A percentile compares a stretch with the other conserved stretches of the same genome.
These are phyloP conservation scores for Margaritifera margaritifera DNA, from an alignment of 2,888 invertebrate species.

Conservation along the genomic window DNA sequence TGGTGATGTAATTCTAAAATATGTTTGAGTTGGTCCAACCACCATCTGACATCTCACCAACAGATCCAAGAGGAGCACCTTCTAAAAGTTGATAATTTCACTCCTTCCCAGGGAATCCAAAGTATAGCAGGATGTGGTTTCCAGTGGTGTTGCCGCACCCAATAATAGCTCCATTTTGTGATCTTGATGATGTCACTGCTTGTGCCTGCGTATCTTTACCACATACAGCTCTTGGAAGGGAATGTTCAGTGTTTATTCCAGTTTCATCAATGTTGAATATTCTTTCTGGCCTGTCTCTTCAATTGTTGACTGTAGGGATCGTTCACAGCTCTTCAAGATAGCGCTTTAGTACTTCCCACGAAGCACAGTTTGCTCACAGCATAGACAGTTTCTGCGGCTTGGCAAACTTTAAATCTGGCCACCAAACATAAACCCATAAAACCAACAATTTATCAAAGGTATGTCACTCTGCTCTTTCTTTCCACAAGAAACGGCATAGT, in stretches of 20 bases:
- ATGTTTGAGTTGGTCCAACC: slow-evolving; percentile 25
- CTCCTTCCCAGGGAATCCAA: slow-evolving; percentile 12
- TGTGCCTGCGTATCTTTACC: slow-evolving; percentile 16
- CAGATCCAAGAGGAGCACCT: slow-evolving; percentile 18
- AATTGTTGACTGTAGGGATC: slow-evolving; percentile 7
- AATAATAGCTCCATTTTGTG: slow-evolving; percentile 19
- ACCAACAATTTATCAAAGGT: slow-evolving; percentile 20
- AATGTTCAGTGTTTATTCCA: slow-evolving; percentile 23
- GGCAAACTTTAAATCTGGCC: slow-evolving; percentile 15
- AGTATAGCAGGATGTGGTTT: slow-evolving; percentile 8
- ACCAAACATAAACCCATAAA: slow-evolving; percentile 20
- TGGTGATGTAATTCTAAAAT: slow-evolving; percentile 16
- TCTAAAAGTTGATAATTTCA: slow-evolving; percentile 17
- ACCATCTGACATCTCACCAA: slow-evolving; percentile 19
- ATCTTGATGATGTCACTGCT: slow-evolving; percentile 14
- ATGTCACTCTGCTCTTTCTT: slow-evolving; percentile 10
- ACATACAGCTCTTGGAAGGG: slow-evolving; percentile 16
- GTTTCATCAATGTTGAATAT: slow-evolving; percentile 30
- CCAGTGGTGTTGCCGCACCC: slow-evolving; percentile 20
- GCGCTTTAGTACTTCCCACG: slow-evolving; percentile 9
- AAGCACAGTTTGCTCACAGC: slow-evolving; percentile 19
- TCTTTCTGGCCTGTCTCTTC: slow-evolving; percentile 15
- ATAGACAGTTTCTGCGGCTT: slow-evolving; percentile 19
- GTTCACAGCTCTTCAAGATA: slow-evolving; percentile 21
- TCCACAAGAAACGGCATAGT: slow-evolving; percentile 16